Evolutionary conservation across 1,140 invertebrate genomes (phyloP).

Genomic region (Belonocnema kinseyi): DNA sequence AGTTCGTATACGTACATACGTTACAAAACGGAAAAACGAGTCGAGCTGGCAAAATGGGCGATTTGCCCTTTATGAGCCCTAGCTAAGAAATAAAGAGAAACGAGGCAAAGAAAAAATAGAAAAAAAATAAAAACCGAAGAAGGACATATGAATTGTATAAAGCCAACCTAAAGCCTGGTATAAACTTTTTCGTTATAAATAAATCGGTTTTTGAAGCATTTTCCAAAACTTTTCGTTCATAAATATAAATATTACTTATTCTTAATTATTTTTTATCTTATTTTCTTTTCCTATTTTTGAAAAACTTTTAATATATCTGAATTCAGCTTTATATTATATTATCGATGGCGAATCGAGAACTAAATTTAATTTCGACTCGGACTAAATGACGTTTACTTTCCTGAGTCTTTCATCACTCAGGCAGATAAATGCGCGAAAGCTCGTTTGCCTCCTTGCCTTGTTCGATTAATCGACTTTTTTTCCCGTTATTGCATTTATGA

Average conservation of each 20-base stretch:
- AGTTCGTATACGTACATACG: constrained; percentile 27
- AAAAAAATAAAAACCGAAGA: constrained; percentile 30
- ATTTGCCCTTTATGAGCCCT: constrained; percentile 34
- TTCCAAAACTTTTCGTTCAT: too few relatives aligned
- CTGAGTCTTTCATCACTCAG: too few relatives aligned
- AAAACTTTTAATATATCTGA: too few relatives aligned
- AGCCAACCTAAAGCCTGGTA: neutral
- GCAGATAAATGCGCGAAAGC: too few relatives aligned
- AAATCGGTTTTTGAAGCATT: neutral
- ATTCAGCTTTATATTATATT: too few relatives aligned
- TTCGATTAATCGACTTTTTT: constrained; percentile 20
- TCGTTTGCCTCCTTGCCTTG: neutral
- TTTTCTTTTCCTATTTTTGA: too few relatives aligned
- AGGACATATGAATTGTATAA: neutral
- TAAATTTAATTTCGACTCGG: too few relatives aligned
- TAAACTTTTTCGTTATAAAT: neutral
- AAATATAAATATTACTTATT: too few relatives aligned
- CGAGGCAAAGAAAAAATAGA: neutral
- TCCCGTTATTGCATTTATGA: constrained; percentile 15
- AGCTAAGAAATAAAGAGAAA: neutral
- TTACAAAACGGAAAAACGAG: constrained; percentile 57
- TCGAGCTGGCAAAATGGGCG: constrained; percentile 44
- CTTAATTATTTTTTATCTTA: too few relatives aligned
- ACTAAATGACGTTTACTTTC: too few relatives aligned
- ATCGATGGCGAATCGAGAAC: too few relatives aligned